Conservation (phyloP, 1,140 invertebrate species). For the Panonychus citri region DNA sequence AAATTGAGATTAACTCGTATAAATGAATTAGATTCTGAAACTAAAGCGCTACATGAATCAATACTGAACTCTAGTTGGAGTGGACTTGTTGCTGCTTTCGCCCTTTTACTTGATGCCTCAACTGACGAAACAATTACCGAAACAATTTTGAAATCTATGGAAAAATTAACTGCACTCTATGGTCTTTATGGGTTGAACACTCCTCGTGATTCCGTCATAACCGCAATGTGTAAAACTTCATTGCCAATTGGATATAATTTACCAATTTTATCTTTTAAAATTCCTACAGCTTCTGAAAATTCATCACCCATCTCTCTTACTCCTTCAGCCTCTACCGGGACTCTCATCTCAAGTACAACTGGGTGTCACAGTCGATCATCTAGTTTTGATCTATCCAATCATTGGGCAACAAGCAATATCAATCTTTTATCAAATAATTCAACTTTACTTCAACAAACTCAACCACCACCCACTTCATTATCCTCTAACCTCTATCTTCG, state of each 20-base stretch:
- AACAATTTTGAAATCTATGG: conserved; percentile 67
- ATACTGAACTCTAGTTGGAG: conserved; percentile 87
- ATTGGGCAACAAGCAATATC: neutral
- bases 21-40: neutral
- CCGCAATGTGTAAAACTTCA: conserved; percentile 75
- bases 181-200: conserved; percentile 43
- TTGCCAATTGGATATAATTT: conserved; percentile 64
- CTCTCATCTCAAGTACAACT: neutral
- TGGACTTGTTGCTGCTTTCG: conserved; percentile 67
- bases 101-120: conserved; percentile 72
- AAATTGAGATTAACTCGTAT: neutral
- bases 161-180: conserved; percentile 39
- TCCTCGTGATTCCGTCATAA: conserved; percentile 73
- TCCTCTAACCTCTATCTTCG: neutral
- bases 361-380: neutral
- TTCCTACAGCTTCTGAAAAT: neutral
- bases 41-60: conserved; percentile 28
- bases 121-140: conserved; percentile 73
- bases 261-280: neutral
- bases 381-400: neutral
- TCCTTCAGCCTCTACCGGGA: neutral
- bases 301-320: neutral
- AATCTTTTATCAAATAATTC: neutral
- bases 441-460: neutral
- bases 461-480: neutral